These are phyloP conservation scores for Phalanger gymnotis DNA, from an alignment of 2,797 vertebrate species.

Conservation along the genomic window DNA sequence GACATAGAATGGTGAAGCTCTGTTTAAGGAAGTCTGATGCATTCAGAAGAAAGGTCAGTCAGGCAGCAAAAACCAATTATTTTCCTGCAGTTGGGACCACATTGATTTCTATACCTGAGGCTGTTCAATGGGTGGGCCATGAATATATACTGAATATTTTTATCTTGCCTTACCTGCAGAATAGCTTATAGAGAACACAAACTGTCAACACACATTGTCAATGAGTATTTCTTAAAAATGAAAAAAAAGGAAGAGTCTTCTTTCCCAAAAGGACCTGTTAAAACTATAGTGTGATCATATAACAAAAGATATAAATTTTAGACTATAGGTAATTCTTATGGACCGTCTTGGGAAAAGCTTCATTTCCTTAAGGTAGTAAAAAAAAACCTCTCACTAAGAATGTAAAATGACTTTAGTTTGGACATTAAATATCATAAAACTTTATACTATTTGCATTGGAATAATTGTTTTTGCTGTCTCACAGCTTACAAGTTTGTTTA, in stretches of 20 bases:
- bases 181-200: conserved; percentile 16
- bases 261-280: conserved; percentile 36
- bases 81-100: conserved; percentile 34
- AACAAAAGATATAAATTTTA: conserved; percentile 48
- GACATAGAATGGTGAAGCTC: conserved; percentile 11
- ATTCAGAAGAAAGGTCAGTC: conserved; percentile 61
- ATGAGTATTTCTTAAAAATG: conserved; percentile 33
- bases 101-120: conserved; percentile 59
- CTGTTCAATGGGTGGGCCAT: conserved; percentile 50
- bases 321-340: background rate
- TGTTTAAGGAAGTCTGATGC: conserved; percentile 39
- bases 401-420: background rate
- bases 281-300: background rate
- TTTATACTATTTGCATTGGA: background rate
- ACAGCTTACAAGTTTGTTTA: background rate
- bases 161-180: background rate
- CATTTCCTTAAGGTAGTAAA: background rate
- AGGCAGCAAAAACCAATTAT: conserved; percentile 69
- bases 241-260: background rate
- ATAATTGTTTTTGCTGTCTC: background rate
- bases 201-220: background rate
- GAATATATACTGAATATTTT: conserved; percentile 59
- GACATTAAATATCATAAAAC: background rate
- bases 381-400: conserved; percentile 7
- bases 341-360: background rate